Conservation (phyloP, 2,113 vertebrate species). For the Hippoglossus stenolepis region DNA sequence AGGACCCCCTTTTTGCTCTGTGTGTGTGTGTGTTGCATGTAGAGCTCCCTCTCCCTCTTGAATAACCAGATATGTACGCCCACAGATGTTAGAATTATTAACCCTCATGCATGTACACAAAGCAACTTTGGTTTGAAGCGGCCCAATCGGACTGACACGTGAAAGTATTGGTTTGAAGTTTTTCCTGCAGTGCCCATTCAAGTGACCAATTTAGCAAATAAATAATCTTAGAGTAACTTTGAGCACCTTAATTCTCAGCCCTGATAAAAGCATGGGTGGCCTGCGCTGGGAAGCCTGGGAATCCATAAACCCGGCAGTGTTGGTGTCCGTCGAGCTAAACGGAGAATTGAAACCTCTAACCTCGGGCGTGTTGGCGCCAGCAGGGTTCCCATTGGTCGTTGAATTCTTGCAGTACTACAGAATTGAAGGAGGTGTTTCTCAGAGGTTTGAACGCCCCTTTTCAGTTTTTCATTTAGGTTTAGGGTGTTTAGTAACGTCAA, state of each 20-base stretch:
- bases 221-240: conserved; percentile 21
- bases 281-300: conserved; percentile 27
- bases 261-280: conserved; percentile 30
- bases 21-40: conserved; percentile 29
- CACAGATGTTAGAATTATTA: conserved; percentile 74
- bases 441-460: background rate
- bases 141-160: background rate
- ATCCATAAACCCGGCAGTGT: conserved; percentile 12
- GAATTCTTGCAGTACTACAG: conserved; percentile 8
- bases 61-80: conserved; percentile 43
- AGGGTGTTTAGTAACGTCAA: too few relatives aligned
- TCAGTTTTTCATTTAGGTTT: too few relatives aligned
- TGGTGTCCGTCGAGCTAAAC: conserved; percentile 25
- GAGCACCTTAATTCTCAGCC: conserved; percentile 16
- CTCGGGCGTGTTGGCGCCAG: background rate
- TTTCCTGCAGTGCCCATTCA: background rate
- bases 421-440: background rate
- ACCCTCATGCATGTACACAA: conserved; percentile 37
- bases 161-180: conserved; percentile 3
- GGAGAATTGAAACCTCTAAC: conserved; percentile 37
- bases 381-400: conserved; percentile 7
- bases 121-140: conserved; percentile 8
- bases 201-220: conserved; percentile 3
- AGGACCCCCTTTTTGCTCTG: conserved; percentile 39
- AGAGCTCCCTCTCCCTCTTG: conserved; percentile 31